A percentile compares a stretch with the other conserved stretches of the same genome.
phyloP scores from a whole-genome alignment of 2,797 vertebrate species.

The Neostethus bicornis region DNA sequence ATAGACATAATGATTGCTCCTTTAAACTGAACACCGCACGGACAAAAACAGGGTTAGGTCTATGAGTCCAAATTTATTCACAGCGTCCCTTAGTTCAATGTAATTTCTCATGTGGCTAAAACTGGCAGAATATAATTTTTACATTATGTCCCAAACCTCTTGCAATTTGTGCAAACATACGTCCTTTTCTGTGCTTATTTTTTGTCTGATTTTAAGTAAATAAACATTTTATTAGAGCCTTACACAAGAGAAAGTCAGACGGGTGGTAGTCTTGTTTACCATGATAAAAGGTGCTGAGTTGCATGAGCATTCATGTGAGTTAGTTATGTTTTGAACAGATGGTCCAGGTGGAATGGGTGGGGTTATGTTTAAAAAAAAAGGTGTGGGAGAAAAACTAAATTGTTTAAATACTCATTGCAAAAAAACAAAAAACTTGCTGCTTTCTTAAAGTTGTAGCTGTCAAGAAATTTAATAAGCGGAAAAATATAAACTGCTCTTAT shows the following conservation, averaged over 20 bases:
- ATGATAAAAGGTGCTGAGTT: constrained; percentile 1
- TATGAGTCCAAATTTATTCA: constrained; percentile 40
- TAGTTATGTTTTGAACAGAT: constrained; percentile 51
- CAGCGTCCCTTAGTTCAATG: constrained; percentile 17
- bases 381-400: constrained; percentile 14
- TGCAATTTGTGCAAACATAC: not conserved
- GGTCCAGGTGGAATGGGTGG: constrained; percentile 24
- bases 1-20: constrained; percentile 49
- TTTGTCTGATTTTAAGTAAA: not conserved
- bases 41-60: constrained; percentile 44
- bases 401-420: constrained; percentile 6
- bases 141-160: not conserved
- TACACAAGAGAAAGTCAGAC: constrained; percentile 9
- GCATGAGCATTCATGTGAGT: constrained; percentile 16
- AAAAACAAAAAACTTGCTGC: constrained; percentile 2
- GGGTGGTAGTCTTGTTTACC: not conserved
- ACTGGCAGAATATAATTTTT: constrained; percentile 2
- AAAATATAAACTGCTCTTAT: too few relatives aligned
- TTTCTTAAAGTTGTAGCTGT: not conserved
- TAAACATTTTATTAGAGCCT: constrained; percentile 6
- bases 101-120: constrained; percentile 16
- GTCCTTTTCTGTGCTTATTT: not conserved
- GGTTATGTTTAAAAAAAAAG: constrained; percentile 14
- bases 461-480: too few relatives aligned
- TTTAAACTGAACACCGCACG: constrained; percentile 46